These are phyloP conservation scores for Phasianus colchicus DNA, from an alignment of 2,113 vertebrate genomes.

Conservation along the genomic window DNA sequence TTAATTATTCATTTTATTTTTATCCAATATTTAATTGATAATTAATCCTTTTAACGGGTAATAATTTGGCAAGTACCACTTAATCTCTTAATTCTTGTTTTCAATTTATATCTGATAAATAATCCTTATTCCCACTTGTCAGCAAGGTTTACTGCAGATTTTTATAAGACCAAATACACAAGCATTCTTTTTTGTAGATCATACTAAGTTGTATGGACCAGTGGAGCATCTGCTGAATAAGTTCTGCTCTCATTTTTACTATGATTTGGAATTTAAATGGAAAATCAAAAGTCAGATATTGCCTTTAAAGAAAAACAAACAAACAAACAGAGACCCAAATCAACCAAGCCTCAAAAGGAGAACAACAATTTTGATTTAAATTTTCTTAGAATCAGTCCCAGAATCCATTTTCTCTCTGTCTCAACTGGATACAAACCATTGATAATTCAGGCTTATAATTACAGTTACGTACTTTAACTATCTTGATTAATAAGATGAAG, in stretches of 20 bases:
- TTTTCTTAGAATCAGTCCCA: neutral
- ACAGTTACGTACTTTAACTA: rapidly evolving
- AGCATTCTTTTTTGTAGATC: neutral
- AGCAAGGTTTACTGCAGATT: neutral
- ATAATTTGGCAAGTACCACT: neutral
- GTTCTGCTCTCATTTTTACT: neutral
- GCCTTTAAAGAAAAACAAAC: neutral
- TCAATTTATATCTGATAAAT: neutral
- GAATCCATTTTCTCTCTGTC: neutral
- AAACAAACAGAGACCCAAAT: neutral
- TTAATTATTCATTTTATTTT: neutral
- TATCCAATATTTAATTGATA: neutral
- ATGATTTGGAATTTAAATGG: neutral
- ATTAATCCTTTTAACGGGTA: neutral
- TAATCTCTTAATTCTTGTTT: neutral
- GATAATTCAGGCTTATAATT: neutral
- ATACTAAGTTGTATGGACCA: neutral
- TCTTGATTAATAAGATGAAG: neutral
- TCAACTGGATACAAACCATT: rapidly evolving
- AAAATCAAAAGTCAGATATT: neutral
- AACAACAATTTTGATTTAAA: neutral
- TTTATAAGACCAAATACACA: neutral
- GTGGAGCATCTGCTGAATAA: neutral
- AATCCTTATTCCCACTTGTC: neutral
- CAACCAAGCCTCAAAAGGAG: neutral